Conservation (phyloP, 2,797 vertebrate genomes). For the Thamnophis elegans region DNA sequence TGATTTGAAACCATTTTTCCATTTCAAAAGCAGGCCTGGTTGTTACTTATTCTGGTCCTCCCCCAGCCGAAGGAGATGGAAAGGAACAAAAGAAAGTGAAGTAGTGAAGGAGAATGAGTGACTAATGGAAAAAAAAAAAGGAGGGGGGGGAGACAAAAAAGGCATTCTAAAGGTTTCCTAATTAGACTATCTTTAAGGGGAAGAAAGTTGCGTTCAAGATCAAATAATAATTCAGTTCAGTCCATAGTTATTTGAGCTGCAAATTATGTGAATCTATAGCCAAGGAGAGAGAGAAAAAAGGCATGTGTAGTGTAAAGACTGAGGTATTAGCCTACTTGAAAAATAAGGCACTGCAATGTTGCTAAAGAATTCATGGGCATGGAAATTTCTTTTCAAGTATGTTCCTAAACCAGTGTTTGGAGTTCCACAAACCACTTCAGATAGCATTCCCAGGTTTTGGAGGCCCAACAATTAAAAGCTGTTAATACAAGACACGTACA, state of each 20-base stretch:
- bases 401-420: background rate
- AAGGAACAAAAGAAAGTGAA: constrained; percentile 68
- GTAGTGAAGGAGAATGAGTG: constrained; percentile 62
- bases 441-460: background rate
- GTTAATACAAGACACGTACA: background rate
- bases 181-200: constrained; percentile 58
- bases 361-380: background rate
- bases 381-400: too few relatives aligned
- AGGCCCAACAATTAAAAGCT: background rate
- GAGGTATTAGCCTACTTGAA: background rate
- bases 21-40: constrained; percentile 75
- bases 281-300: constrained; percentile 29
- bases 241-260: constrained; percentile 55
- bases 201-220: constrained; percentile 55
- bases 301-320: constrained; percentile 41
- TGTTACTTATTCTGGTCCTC: constrained; percentile 68
- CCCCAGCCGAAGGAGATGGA: constrained; percentile 61
- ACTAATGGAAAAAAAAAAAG: constrained; percentile 55
- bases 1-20: constrained; percentile 82
- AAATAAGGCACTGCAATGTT: background rate
- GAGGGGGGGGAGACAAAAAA: constrained; percentile 31
- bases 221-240: constrained; percentile 65
- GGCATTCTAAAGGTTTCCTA: constrained; percentile 59
- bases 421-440: background rate
- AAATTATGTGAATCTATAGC: constrained; percentile 60